Evolutionary conservation across 2,888 invertebrate genomes (phyloP), one percentile per base, ranked within the genome.

Genomic region (Drosophila picticornis): DNA sequence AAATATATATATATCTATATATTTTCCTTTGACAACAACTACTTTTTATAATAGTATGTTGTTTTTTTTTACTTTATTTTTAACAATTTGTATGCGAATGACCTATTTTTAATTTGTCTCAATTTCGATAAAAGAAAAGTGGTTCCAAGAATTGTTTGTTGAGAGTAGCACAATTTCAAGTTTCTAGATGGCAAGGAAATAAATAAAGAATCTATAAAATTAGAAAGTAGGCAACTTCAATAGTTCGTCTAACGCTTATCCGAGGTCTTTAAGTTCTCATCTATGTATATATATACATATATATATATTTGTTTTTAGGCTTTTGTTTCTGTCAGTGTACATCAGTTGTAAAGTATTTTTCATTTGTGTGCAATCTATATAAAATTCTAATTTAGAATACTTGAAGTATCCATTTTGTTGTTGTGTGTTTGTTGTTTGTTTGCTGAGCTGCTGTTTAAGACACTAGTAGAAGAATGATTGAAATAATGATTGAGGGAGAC

Each of bases 381-480:
- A 77, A 86, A 88, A 71, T 60, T 66, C 75, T 81, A 84, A 80
- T 68, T 79, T 81, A 88, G 77, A 75, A 88, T 84, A 84, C 88
- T 83, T 84, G 51, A 74, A 86, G 84, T 85, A 88, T 80, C 81
- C 53, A 51, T 32, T 52, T 53, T 63, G 53, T 46, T 60, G 46
- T 34, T 34, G 13, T 34, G 13, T 34, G 34, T 10, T 61, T 72
- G 34, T 29, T 59, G 48, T 53, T 62, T 70, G 65, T 22, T 46
- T 46, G 46, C 46, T 25, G 22, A 46, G 72, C 81, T 85, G 86
- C 77, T 81, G 81, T 86, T 81, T 85, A 85, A 85, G 85, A 85
- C 85, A 88, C 85, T 85, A 85, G 77, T 86, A 81, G 79, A 84
- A 86, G 75, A 80, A 66, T 74, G 77, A 63, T 81, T 78, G 59